Base-by-base conservation (phyloP, 2,113 vertebrate genomes). In the Salvelinus namaycush region DNA sequence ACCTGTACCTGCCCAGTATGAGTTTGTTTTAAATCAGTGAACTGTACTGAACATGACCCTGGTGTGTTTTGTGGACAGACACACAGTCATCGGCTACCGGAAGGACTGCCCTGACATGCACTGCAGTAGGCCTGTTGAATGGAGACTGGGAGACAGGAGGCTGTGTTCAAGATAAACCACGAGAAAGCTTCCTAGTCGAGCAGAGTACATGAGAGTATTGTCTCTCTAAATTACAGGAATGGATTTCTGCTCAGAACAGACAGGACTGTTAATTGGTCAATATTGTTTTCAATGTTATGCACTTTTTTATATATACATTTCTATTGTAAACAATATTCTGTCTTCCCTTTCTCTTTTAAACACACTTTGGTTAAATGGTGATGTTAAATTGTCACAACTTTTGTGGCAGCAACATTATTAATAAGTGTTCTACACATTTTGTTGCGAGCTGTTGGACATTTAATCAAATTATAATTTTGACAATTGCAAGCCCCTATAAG, bases 401-500 rank as follows among this genome's bases (percentile, higher is more conserved):
- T 1, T 71, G 68, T 68, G 51, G 13, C 51, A 54, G 16, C 5
- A 54, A 54, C 51, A 54, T 74, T 59, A 48, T 64, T 3, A 9
- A 62, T 66, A 73, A 68, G 65, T 20, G 26, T 51, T 75, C 68
- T 44, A 39, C 64, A 71, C n/a, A 18, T 66, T 24, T 29, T 29
- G 51, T 65, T 67, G 7, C 5, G 62, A 54, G 51, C 27, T 48
- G 68, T 72, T 34, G 75, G 29, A 79, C 51, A 29, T 77, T 79
- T 18, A 68, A 84, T 72, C 18, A 34, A 22, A 39, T 22, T 22
- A 71, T 20, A 81, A 73, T 69, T 79, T 73, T 81, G 88, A 93
- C 91, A 90, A 91, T 91, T 86, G 34, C 29, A 75, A 75, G 18
- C 64, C 64, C 84, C 72, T 71, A 60, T 74, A 69, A 66, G 76